These are phyloP conservation scores for Caenorhabditis doughertyi DNA, from an alignment of 2,888 invertebrate species.

Conservation along the genomic window DNA sequence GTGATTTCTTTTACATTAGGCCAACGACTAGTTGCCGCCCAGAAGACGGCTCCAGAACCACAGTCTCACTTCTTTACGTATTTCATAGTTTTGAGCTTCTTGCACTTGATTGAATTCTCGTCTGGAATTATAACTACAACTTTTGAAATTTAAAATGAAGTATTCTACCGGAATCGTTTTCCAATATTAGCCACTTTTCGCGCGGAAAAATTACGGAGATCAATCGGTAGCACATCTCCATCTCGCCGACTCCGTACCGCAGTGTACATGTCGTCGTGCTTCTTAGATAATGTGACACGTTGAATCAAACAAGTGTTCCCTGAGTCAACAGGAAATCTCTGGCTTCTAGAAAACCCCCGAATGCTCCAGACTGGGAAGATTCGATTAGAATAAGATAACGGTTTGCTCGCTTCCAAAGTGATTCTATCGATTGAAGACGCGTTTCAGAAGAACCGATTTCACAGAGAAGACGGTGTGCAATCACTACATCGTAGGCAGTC, in stretches of 20 bases:
- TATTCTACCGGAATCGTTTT: no score
- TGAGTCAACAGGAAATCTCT: conserved; percentile 89
- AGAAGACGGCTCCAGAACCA: conserved; percentile 89
- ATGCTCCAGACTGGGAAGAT: conserved; percentile 83
- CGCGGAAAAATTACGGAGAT: no score
- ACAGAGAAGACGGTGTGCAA: conserved; percentile 78
- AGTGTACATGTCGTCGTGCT: conserved; percentile 64
- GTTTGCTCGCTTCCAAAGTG: conserved; percentile 79
- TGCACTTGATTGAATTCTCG: no score
- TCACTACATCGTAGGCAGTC: conserved; percentile 79
- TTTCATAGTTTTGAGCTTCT: conserved; percentile 70
- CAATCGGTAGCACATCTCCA: conserved; percentile 75
- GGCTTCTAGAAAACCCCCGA: conserved; percentile 90
- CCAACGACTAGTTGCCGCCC: conserved; percentile 89
- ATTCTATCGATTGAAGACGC: conserved; percentile 72
- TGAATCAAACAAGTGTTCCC: conserved; percentile 76
- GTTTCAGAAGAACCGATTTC: conserved; percentile 74
- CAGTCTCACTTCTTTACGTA: conserved; percentile 84
- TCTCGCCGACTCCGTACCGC: conserved; percentile 47
- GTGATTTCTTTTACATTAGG: conserved; percentile 87
- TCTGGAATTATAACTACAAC: no score
- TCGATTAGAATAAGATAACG: conserved; percentile 80
- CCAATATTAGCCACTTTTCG: no score
- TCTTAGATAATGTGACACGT: conserved; percentile 73
- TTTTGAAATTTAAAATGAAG: no score